Evolutionary conservation across 2,888 invertebrate species (phyloP).

Genomic region (Catotricha subobsoleta): DNA sequence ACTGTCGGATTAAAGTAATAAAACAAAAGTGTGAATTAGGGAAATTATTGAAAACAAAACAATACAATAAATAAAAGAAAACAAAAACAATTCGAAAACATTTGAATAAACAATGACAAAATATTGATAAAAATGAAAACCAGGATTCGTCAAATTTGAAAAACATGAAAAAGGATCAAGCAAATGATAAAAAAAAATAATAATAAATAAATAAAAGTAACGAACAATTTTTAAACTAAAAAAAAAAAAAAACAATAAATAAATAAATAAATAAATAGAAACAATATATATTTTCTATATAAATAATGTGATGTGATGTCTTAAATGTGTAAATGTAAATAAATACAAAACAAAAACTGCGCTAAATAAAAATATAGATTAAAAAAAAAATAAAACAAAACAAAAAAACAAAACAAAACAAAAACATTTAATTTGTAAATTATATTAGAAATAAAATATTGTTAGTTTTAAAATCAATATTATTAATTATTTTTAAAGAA

Average conservation of each 20-base stretch:
- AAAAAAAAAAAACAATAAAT: conserved; percentile 2
- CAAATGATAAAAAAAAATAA: neutral
- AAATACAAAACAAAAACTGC: neutral
- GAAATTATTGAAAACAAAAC: neutral
- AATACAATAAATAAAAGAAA: neutral
- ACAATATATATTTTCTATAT: neutral
- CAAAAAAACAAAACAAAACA: conserved; percentile 10
- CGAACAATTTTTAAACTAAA: neutral
- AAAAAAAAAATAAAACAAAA: conserved; percentile 9
- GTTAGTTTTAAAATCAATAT: too few relatives aligned
- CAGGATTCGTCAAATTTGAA: neutral
- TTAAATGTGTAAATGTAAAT: too few relatives aligned
- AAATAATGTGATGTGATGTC: too few relatives aligned
- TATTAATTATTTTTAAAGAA: too few relatives aligned
- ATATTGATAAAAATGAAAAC: neutral
- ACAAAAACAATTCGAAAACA: neutral
- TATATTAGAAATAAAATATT: conserved; percentile 5
- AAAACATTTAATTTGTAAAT: neutral
- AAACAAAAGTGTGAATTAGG: neutral
- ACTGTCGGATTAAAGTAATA: conserved; percentile 50
- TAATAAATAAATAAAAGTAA: neutral
- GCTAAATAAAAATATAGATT: neutral
- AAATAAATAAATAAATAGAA: neutral
- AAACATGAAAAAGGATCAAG: neutral
- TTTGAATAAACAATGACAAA: neutral